Evolutionary conservation across 2,888 invertebrate species (phyloP).

Genomic region (Drosophila lutescens): DNA sequence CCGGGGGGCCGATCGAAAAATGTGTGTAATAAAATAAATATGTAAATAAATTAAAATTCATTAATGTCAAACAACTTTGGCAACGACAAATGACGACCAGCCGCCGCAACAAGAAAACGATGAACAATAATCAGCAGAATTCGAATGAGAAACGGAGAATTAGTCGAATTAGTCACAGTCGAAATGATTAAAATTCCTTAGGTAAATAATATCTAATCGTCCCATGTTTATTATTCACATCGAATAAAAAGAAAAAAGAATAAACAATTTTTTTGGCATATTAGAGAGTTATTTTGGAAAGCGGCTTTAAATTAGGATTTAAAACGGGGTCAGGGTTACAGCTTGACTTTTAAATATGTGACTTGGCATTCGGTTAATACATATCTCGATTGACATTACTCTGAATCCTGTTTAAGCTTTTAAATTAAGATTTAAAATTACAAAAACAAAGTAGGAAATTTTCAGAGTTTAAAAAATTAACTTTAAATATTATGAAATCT

Average conservation of each 20-base stretch:
- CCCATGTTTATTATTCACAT: background rate
- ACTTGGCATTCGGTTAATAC: background rate
- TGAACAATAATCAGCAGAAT: slow-evolving; percentile 35
- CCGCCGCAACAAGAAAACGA: slow-evolving; percentile 16
- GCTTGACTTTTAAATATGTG: background rate
- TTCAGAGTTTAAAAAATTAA: too few relatives aligned
- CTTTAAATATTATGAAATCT: too few relatives aligned
- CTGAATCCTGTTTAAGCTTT: background rate
- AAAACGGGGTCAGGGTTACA: slow-evolving; percentile 2
- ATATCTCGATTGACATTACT: background rate
- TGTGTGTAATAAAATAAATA: slow-evolving; percentile 68
- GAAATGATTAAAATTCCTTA: background rate
- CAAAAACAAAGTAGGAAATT: background rate
- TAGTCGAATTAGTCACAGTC: slow-evolving; percentile 38
- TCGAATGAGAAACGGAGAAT: slow-evolving; percentile 24
- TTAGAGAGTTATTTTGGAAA: background rate
- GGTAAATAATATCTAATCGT: slow-evolving; percentile 3
- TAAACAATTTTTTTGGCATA: background rate
- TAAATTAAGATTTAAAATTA: background rate
- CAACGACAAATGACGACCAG: slow-evolving; percentile 41
- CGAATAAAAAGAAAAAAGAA: background rate
- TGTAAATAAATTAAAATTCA: slow-evolving; percentile 75
- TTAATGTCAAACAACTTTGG: slow-evolving; percentile 67
- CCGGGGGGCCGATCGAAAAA: background rate
- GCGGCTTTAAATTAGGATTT: background rate